A percentile compares a stretch with the other conserved stretches of the same genome.
These are phyloP conservation scores for Ashinkailepas kermadecensis DNA, from an alignment of 2,888 invertebrate species.

Conservation along the genomic window DNA sequence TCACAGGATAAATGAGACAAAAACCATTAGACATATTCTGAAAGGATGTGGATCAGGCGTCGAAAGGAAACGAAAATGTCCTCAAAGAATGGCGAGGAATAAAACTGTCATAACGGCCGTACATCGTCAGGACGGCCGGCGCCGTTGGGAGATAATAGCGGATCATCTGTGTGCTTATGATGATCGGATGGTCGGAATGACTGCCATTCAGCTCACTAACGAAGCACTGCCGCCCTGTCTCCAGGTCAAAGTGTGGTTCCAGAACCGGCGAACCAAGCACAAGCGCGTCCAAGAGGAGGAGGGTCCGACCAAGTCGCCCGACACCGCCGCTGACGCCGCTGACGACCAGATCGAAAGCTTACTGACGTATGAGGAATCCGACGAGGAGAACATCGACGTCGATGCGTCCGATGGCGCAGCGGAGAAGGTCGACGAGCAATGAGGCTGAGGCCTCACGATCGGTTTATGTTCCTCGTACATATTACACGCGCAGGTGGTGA, in stretches of 20 bases:
- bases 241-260: constrained; percentile 35
- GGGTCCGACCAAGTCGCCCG: constrained; percentile 19
- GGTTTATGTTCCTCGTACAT: background rate
- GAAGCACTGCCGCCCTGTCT: background rate
- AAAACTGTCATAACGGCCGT: background rate
- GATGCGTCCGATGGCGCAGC: background rate
- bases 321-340: background rate
- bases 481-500: background rate
- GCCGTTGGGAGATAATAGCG: background rate
- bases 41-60: background rate
- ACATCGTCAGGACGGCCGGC: background rate
- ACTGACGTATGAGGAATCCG: constrained; percentile 1
- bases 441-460: background rate
- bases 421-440: background rate
- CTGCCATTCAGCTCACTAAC: background rate
- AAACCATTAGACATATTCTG: constrained; percentile 6
- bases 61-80: background rate
- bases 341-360: background rate
- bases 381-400: constrained; percentile 16
- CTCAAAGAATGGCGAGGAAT: background rate
- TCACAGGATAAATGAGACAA: constrained; percentile 2
- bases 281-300: constrained; percentile 33
- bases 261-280: constrained; percentile 33
- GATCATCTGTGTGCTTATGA: background rate
- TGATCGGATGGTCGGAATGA: background rate